These are phyloP conservation scores for Condylostylus longicornis DNA, from an alignment of 1,140 invertebrate species.

Conservation along the genomic window DNA sequence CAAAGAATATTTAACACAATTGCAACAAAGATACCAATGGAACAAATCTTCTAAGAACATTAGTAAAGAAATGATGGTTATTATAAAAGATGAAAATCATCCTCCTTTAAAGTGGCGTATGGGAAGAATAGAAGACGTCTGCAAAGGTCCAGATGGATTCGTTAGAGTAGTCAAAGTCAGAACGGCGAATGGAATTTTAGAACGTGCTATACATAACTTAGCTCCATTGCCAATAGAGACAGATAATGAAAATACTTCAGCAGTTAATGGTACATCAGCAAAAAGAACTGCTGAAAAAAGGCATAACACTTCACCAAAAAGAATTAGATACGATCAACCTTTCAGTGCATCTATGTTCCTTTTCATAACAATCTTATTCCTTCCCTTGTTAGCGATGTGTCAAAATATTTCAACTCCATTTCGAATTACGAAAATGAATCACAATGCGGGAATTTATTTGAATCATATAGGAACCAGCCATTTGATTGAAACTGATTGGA, in stretches of 20 bases:
- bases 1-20: constrained; percentile 14
- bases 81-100: constrained; percentile 12
- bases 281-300: too few species aligned
- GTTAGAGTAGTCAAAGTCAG: background rate
- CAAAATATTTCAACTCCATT: too few species aligned
- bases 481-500: too few species aligned
- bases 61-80: constrained; percentile 8
- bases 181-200: background rate
- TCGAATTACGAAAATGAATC: too few species aligned
- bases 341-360: too few species aligned
- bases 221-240: background rate
- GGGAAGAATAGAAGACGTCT: background rate
- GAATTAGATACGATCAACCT: too few species aligned
- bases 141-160: background rate
- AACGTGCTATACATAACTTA: constrained; percentile 1
- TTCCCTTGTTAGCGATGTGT: too few species aligned
- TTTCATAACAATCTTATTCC: too few species aligned
- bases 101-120: constrained; percentile 1
- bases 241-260: constrained; percentile 1
- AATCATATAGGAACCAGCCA: too few species aligned
- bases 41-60: constrained; percentile 6
- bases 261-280: too few species aligned
- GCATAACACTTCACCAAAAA: too few species aligned
- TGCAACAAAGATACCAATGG: constrained; percentile 22
- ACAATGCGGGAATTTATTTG: too few species aligned